These are phyloP conservation scores for Acholoe squamosa DNA, from an alignment of 2,888 invertebrate genomes.

Conservation along the genomic window DNA sequence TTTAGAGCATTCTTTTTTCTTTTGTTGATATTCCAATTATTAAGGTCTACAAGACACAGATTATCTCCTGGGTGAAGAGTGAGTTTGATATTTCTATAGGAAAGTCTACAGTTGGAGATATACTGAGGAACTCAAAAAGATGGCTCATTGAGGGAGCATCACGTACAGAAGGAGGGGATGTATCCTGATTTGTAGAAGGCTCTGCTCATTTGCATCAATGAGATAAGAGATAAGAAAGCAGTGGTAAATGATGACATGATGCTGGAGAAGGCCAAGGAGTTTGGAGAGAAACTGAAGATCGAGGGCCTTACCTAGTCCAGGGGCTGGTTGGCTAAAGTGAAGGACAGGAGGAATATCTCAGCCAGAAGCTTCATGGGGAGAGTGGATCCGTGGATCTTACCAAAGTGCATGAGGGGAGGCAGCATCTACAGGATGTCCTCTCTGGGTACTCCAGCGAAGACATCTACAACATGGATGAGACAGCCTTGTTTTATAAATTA, in stretches of 20 bases:
- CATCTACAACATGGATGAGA: no score
- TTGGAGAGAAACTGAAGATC: not conserved
- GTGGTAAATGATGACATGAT: constrained; percentile 46
- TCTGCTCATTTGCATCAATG: constrained; percentile 17
- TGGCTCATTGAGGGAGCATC: not conserved
- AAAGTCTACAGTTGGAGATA: not conserved
- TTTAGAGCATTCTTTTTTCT: no score
- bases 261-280: constrained; percentile 16
- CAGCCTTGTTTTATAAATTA: no score
- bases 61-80: no score
- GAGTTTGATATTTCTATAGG: not conserved
- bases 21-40: no score
- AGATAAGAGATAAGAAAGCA: not conserved
- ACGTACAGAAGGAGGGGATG: no score
- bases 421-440: constrained; percentile 37
- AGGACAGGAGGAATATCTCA: not conserved
- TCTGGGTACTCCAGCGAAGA: no score
- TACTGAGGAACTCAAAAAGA: not conserved
- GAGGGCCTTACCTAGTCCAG: not conserved
- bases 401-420: not conserved
- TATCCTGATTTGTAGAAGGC: not conserved
- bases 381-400: not conserved
- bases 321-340: constrained; percentile 17
- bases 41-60: no score
- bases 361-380: not conserved